Conservation (phyloP, 1,140 invertebrate species). For the Platorchestia sp. region DNA sequence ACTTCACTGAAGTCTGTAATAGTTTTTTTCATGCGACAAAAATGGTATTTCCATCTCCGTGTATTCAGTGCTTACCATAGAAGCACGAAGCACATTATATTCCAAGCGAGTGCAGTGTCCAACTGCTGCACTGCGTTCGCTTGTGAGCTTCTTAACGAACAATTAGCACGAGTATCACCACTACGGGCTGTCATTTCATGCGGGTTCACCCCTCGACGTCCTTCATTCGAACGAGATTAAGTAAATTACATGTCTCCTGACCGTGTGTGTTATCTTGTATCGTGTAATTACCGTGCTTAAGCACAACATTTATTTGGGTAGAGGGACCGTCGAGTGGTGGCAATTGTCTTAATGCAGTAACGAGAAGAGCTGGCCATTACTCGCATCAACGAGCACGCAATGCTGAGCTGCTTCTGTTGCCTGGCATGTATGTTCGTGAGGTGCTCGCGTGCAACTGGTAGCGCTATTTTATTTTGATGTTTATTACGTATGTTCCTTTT, state of each 20-base stretch:
- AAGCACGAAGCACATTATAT: too few species aligned
- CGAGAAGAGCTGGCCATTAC: constrained; percentile 26
- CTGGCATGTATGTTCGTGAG: not conserved
- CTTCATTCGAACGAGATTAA: not conserved
- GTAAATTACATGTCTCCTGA: not conserved
- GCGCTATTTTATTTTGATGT: not conserved
- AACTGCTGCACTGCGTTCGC: too few species aligned
- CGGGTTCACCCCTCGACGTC: not conserved
- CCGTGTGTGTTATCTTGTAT: not conserved
- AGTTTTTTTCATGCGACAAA: too few species aligned
- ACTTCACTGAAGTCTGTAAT: too few species aligned
- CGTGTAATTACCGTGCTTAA: not conserved
- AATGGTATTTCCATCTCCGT: too few species aligned
- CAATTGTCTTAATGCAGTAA: constrained; percentile 22
- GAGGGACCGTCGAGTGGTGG: not conserved
- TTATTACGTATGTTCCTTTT: not conserved
- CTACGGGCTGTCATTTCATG: not conserved
- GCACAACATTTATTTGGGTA: not conserved
- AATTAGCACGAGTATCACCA: not conserved
- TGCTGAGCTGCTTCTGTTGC: not conserved
- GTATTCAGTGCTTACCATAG: too few species aligned
- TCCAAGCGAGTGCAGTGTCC: too few species aligned
- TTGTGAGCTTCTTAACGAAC: too few species aligned
- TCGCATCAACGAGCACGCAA: not conserved
- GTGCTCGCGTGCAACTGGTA: not conserved